Conservation (phyloP, 2,888 invertebrate genomes). For the Stegana nigrithorax region DNA sequence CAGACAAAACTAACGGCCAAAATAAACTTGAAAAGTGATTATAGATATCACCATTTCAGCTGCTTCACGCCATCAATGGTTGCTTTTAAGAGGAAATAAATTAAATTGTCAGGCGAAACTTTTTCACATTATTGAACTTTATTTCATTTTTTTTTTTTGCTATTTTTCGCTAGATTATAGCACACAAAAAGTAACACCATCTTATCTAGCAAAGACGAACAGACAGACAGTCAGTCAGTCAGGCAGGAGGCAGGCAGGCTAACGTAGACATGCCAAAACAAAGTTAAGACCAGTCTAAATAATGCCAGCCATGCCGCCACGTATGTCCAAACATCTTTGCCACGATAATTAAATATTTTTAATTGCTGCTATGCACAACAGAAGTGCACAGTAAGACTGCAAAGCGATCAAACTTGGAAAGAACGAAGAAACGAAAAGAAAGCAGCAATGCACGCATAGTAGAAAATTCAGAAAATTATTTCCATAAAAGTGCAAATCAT, state of each 20-base stretch:
- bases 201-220: not conserved
- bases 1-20: constrained; percentile 11
- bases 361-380: constrained; percentile 58
- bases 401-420: not conserved
- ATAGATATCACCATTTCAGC: not conserved
- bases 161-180: not conserved
- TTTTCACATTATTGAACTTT: constrained; percentile 12
- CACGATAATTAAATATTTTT: constrained; percentile 61
- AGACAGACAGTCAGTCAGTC: not conserved
- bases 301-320: constrained; percentile 34
- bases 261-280: not conserved
- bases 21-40: not conserved
- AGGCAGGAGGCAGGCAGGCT: not conserved
- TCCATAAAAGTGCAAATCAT: constrained; percentile 61
- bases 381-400: constrained; percentile 17
- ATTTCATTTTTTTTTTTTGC: not conserved
- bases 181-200: constrained; percentile 14
- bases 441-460: not conserved
- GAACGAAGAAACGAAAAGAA: not conserved
- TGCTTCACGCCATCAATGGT: too few species aligned
- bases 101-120: constrained; percentile 16
- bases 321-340: constrained; percentile 58
- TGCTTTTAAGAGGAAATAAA: constrained; percentile 10
- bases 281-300: constrained; percentile 33
- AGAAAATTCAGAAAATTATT: constrained; percentile 52